phyloP scores from a whole-genome alignment of 2,888 invertebrate species.

The Laspeyria flexula region DNA sequence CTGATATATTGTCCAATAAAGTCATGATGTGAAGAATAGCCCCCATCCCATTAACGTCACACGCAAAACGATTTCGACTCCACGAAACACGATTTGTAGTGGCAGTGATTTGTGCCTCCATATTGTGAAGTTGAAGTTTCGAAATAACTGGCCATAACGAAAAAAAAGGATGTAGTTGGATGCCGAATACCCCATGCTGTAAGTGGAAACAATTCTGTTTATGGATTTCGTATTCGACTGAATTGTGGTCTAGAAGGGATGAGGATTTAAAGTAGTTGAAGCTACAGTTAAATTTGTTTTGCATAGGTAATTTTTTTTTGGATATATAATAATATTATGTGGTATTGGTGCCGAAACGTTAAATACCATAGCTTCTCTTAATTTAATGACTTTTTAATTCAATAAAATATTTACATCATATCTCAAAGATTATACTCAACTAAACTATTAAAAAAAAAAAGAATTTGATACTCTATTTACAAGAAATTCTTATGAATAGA shows the following conservation, averaged over 20 bases:
- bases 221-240: neutral
- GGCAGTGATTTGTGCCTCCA: constrained; percentile 69
- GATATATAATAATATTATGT: too few relatives aligned
- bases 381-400: too few relatives aligned
- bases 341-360: too few relatives aligned
- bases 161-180: constrained; percentile 27
- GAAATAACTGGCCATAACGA: constrained; percentile 52
- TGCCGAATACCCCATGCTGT: neutral
- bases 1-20: constrained; percentile 75
- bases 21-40: constrained; percentile 74
- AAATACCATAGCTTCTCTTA: too few relatives aligned
- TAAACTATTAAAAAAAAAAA: too few relatives aligned
- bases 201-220: neutral
- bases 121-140: constrained; percentile 62
- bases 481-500: too few relatives aligned
- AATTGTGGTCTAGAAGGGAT: neutral
- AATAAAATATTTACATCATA: too few relatives aligned
- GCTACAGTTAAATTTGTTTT: too few relatives aligned
- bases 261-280: too few relatives aligned
- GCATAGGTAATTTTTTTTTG: too few relatives aligned
- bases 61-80: constrained; percentile 67
- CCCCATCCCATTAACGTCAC: constrained; percentile 76
- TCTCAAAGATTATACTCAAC: too few relatives aligned
- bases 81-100: constrained; percentile 69
- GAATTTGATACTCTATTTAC: too few relatives aligned